Evolutionary conservation across 2,113 vertebrate species (phyloP), one percentile per base, ranked within the genome.

Genomic region (Enhydra lutris): DNA sequence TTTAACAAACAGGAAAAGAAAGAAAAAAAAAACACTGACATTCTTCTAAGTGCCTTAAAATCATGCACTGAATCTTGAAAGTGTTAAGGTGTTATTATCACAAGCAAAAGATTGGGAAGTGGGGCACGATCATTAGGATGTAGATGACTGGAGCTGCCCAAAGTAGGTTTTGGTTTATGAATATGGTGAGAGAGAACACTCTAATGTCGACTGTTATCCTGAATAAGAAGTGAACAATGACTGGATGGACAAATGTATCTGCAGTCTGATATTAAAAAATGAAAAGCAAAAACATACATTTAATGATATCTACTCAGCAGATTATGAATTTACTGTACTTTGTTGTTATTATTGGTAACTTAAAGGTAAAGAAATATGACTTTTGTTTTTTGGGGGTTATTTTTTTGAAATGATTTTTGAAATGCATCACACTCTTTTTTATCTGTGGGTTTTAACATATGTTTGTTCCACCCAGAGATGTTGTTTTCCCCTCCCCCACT

Each of bases 401-500:
- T 26, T 76, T 45, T 17, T 23, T 23, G 21, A 45, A 78, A 47
- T 4, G 6, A 78, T 18, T 78, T 92, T 86, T 69, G n/a, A 65
- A 39, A 86, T 61, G 9, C 7, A 4, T 42, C 42, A 57, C 36
- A 3, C 9, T 84, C 12, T 67, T 73, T 50, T 55, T 74, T 69
- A 31, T 61, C 23, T n/a, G 15, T 69, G 23, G 15, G 12, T 67
- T 74, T n/a, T 69, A 59, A 47, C 34, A 76, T n/a, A 45, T 73
- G 21, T 61, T 55, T 10, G 29, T 18, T 89, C 34, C 7, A 47
- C n/a, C n/a, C 61, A 6, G 15, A 42, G 59, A 76, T 39, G 4
- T 12, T 29, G 18, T 12, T 6, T 6, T 31, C 20, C 31, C 2
- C 39, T 36, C 7, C 2, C 18, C 2, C 4, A 10, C 3, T 20